Evolutionary conservation across 2,113 vertebrate genomes (phyloP), one percentile per base, ranked within the genome.

Genomic region (Arenaria interpres): DNA sequence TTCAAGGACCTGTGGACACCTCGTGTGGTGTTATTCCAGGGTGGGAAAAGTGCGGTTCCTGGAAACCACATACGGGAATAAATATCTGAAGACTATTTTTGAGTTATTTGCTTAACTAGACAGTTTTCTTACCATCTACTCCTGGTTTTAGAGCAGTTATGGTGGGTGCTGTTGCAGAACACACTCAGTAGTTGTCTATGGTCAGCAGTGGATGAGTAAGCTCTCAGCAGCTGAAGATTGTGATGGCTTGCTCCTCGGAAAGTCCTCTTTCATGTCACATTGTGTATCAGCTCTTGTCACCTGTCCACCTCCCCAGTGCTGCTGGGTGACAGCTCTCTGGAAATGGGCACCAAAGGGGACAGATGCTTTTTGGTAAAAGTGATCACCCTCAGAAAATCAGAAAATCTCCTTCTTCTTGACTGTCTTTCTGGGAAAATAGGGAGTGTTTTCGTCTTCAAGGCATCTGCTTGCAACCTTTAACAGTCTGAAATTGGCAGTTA

Each of bases 1-100:
- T 68, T 33, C 27, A n/a, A 28, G 17, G 45, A 39, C 6, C 50
- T 48, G 27, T 7, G 7, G 32, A 27, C 28, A 50, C 18, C 45
- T 48, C 1, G 0, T 16, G 5, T 21, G 56, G 39, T 6, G 5
- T 71, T 71, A 15, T 22, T 85, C 68, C 46, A 14, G 9, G 9
- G 51, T 22, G 27, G 15, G 17, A 24, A 66, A 80, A 33, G 12
- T 3, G 11, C 4, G 2, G 8, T 74, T 92, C 46, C 66, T 85
- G n/a, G 37, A 57, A 90, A 62, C 7, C 7, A 14, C 16, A 39
- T 48, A 48, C 0, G 3, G 48, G 8, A 74, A 20, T 7, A 72
- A 71, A 57, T 8, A 21, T 37, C 45, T 37, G 43, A 85, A 57
- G 19, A 46, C 10, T 14, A 7, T 51, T 57, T 57, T 59, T 10